Evolutionary conservation across 2,797 vertebrate species (phyloP).

Genomic region (Tadarida brasiliensis): DNA sequence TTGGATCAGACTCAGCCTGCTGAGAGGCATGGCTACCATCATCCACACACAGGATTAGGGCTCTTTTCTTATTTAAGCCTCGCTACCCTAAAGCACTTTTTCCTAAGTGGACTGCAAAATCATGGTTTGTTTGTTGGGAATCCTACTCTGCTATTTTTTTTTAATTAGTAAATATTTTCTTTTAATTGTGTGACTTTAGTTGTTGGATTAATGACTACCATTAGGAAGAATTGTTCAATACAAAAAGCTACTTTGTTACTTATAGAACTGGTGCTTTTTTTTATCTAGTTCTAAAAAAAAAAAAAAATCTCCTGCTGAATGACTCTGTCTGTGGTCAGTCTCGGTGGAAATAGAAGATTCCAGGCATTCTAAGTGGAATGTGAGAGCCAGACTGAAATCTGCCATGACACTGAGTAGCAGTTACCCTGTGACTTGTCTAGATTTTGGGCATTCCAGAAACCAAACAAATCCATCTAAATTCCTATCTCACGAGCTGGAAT

Average conservation of each 20-base stretch:
- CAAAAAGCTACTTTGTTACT: conserved; percentile 12
- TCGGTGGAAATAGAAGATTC: background rate
- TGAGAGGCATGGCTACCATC: background rate
- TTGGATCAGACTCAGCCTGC: background rate
- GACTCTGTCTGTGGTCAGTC: background rate
- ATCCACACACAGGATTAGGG: background rate
- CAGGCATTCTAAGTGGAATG: background rate
- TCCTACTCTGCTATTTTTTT: background rate
- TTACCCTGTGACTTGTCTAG: background rate
- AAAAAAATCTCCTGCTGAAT: background rate
- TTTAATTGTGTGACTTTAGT: conserved; percentile 29
- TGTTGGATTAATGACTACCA: background rate
- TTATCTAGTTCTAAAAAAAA: background rate
- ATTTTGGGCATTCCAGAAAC: conserved; percentile 11
- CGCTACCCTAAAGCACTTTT: background rate
- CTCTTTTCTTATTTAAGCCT: background rate
- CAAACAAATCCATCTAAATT: conserved; percentile 22
- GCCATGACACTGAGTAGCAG: background rate
- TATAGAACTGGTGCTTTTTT: background rate
- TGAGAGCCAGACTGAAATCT: background rate
- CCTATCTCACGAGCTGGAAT: background rate
- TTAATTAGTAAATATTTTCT: background rate
- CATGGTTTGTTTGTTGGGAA: background rate
- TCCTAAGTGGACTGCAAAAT: background rate
- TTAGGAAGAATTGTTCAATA: background rate